These are phyloP conservation scores for Drosophila stalkeri DNA, from an alignment of 2,888 invertebrate genomes.

Conservation along the genomic window DNA sequence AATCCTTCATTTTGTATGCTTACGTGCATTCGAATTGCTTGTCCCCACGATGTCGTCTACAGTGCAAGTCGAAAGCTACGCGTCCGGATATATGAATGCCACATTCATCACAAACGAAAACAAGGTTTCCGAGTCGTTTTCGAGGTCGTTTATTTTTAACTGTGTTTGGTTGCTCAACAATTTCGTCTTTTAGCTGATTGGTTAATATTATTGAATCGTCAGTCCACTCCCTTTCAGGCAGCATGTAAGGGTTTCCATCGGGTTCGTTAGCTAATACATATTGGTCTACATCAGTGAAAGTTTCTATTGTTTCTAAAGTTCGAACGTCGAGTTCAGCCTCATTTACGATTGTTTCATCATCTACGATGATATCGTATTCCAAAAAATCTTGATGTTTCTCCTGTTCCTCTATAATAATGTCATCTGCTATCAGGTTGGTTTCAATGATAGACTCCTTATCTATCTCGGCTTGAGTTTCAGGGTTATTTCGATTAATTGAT, in stretches of 20 bases:
- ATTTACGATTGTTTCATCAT: constrained; percentile 20
- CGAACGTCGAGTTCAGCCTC: constrained; percentile 8
- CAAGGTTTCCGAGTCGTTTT: constrained; percentile 29
- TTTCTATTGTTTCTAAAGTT: neutral
- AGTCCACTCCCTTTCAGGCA: constrained; percentile 21
- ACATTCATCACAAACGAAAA: constrained; percentile 66
- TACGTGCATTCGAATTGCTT: constrained; percentile 68
- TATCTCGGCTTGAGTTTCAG: constrained; percentile 11
- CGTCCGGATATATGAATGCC: constrained; percentile 69
- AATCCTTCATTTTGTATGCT: constrained; percentile 22
- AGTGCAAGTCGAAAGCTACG: constrained; percentile 68
- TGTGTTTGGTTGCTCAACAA: constrained; percentile 4
- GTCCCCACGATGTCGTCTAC: constrained; percentile 70
- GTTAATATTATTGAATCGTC: constrained; percentile 26
- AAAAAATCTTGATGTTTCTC: constrained; percentile 13
- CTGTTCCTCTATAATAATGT: constrained; percentile 7
- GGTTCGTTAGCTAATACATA: constrained; percentile 6
- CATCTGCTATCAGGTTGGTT: neutral
- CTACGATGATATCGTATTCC: constrained; percentile 45
- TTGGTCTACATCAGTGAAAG: neutral
- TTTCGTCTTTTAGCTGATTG: constrained; percentile 19
- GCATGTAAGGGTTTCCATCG: neutral
- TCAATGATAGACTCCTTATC: constrained; percentile 12
- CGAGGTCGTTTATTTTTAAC: constrained; percentile 37
- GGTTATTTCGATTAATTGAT: neutral